phyloP scores from a whole-genome alignment of 2,888 invertebrate genomes.

The Andrena marginata region DNA sequence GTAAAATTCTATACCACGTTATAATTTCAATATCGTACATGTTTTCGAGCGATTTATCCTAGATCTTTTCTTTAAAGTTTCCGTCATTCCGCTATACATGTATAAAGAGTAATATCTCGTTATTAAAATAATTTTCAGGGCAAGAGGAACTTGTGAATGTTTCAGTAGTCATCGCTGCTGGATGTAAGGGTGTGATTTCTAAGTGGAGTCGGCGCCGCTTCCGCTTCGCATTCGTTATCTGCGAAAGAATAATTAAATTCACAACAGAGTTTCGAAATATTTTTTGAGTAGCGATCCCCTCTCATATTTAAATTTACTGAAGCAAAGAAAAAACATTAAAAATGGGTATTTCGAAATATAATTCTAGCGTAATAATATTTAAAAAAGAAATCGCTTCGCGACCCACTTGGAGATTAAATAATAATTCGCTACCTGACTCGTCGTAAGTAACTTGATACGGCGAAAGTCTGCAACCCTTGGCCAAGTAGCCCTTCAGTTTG shows the following conservation, averaged over 20 bases:
- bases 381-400: too few species aligned
- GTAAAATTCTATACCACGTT: conserved; percentile 3
- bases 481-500: conserved; percentile 90
- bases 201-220: conserved; percentile 49
- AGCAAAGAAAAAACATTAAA: neutral
- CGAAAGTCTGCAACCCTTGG: conserved; percentile 91
- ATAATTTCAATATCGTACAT: conserved; percentile 7
- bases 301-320: too few species aligned
- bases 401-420: too few species aligned
- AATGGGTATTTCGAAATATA: neutral
- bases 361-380: too few species aligned
- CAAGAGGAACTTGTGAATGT: conserved; percentile 3
- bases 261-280: too few species aligned
- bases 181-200: conserved; percentile 64
- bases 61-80: conserved; percentile 7
- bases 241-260: neutral
- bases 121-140: conserved; percentile 25
- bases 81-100: conserved; percentile 5
- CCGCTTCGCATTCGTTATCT: conserved; percentile 69
- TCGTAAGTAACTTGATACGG: conserved; percentile 91
- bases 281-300: too few species aligned
- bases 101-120: conserved; percentile 11
- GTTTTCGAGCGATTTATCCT: neutral
- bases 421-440: conserved; percentile 87
- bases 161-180: conserved; percentile 42